Conservation (phyloP, 2,888 invertebrate genomes). For the Melipona bicolor region DNA sequence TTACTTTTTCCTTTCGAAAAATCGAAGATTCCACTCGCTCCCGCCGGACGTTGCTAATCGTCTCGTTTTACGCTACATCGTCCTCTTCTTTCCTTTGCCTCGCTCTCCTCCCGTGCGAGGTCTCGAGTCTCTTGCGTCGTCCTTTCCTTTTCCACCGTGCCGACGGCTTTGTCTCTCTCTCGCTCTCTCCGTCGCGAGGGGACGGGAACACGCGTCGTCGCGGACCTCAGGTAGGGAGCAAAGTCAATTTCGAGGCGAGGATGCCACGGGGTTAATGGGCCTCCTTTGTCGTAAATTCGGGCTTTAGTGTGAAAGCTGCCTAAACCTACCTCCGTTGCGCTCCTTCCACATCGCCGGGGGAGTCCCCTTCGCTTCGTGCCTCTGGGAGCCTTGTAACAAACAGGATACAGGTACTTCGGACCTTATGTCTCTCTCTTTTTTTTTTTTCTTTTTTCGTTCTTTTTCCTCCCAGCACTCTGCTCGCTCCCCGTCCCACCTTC, state of each 20-base stretch:
- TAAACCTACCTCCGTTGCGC: slow-evolving; percentile 58
- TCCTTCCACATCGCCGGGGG: slow-evolving; percentile 23
- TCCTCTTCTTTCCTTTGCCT: not conserved
- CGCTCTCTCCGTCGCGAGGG: not conserved
- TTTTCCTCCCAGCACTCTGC: not conserved
- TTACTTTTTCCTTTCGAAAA: slow-evolving; percentile 20
- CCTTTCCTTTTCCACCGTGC: not conserved
- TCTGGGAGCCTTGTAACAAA: slow-evolving; percentile 73
- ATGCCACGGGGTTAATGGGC: slow-evolving; percentile 70
- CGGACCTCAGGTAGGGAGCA: slow-evolving; percentile 60
- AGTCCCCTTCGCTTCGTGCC: slow-evolving; percentile 36
- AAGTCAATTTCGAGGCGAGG: slow-evolving; percentile 71
- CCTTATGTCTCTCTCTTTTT: slow-evolving; percentile 39
- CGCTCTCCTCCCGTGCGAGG: not conserved
- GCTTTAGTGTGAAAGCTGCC: slow-evolving; percentile 71
- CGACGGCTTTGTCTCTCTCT: slow-evolving; percentile 16
- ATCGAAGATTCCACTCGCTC: slow-evolving; percentile 48
- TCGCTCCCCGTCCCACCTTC: slow-evolving; percentile 14
- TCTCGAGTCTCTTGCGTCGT: not conserved
- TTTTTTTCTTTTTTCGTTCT: not conserved
- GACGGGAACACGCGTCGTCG: slow-evolving; percentile 63
- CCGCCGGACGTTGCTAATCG: slow-evolving; percentile 53
- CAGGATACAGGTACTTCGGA: slow-evolving; percentile 77
- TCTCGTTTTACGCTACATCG: slow-evolving; percentile 58
- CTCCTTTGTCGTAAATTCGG: slow-evolving; percentile 75